Base-by-base conservation (phyloP, 1,140 invertebrate genomes). In the Drosophila quadrilineata region DNA sequence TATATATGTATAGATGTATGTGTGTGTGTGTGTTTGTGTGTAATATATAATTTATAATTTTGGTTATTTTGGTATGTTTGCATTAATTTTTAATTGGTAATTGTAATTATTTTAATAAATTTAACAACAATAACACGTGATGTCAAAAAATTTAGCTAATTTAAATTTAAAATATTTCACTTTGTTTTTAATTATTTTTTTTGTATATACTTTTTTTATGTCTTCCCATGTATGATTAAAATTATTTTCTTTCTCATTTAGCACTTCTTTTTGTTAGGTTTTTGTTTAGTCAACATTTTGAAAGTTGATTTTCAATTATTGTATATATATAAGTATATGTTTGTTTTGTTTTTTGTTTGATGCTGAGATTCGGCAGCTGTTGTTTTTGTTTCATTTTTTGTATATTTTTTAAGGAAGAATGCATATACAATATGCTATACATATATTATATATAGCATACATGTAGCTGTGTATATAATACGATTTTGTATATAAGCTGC, bases 61-160 rank as follows among this genome's bases (percentile, higher is more conserved):
- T 58, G 43, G 19, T 41, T 50, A 40, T 50, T 52, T 58, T 59
- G 17, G 22, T 50, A 21, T 60, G 29, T 35, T 36, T 68, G 12
- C 31, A 19, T 22, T 28, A 53, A 16, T 58, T 29, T 64, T 54
- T 48, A 10, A 14, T 75, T 46, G 29, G 22, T 62, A 56, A 36
- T 63, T 38, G 17, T 63, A 63, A 63, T 43, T 54, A 56, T 60
- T 62, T 59, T 49, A 73, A 63, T 77, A 71, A 62, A 43, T 71
- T 74, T 64, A 76, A 84, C 79, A 85, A 85, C 74, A 84, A 77
- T 85, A 77, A 77, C 79, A 85, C 41, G 74, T 85, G 79, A 79
- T 79, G 79, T 85, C 54, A 49, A 77, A 76, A 79, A 85, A 75
- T 85, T 75, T 71, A 72, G 52, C 80, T 85, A 86, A 71, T 38